phyloP scores from a whole-genome alignment of 2,797 vertebrate species.

The Erpetoichthys calabaricus region DNA sequence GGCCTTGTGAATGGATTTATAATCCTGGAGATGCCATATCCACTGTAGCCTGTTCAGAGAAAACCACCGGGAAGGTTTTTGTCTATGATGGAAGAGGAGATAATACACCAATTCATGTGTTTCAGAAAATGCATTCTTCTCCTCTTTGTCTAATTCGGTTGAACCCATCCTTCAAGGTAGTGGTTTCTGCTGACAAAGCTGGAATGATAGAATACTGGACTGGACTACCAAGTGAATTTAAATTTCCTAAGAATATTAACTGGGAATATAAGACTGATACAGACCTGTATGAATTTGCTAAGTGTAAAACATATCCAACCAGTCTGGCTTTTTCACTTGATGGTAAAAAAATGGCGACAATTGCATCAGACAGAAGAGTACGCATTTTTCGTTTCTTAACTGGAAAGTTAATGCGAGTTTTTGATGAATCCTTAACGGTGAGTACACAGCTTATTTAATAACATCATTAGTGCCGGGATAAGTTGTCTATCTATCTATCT shows the following conservation, averaged over 20 bases:
- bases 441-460: constrained; percentile 34
- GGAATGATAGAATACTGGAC: constrained; percentile 98
- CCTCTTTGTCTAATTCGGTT: constrained; percentile 79
- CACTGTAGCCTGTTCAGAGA: constrained; percentile 88
- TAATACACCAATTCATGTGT: constrained; percentile 71
- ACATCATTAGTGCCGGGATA: too few relatives aligned
- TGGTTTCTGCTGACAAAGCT: constrained; percentile 86
- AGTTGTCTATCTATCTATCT: too few relatives aligned
- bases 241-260: constrained; percentile 73
- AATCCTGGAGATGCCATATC: constrained; percentile 92
- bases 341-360: constrained; percentile 92
- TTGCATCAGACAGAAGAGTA: constrained; percentile 88
- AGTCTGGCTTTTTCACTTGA: constrained; percentile 81
- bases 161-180: constrained; percentile 69
- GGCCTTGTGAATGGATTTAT: constrained; percentile 91
- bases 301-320: constrained; percentile 82
- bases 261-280: constrained; percentile 98
- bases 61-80: constrained; percentile 88
- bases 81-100: constrained; percentile 85
- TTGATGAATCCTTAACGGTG: constrained; percentile 89
- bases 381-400: constrained; percentile 90
- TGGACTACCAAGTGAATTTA: constrained; percentile 78
- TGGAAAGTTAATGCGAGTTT: constrained; percentile 89
- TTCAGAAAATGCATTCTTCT: constrained; percentile 78
- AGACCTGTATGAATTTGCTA: constrained; percentile 93